phyloP scores from a whole-genome alignment of 2,888 invertebrate species.

The Pseudanteris insignis region DNA sequence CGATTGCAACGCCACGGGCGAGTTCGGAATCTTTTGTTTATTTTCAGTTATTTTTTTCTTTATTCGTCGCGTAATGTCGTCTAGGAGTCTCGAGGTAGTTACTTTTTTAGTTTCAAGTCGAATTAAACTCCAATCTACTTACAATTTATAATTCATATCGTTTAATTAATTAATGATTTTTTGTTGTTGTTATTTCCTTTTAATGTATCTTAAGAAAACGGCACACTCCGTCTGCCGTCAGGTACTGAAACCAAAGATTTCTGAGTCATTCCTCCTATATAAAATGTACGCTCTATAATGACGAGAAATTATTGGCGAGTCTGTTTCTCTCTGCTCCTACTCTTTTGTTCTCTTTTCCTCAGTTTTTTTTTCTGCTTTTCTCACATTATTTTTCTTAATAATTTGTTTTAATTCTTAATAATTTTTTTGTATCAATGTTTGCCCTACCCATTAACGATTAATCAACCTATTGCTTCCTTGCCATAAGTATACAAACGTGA shows the following conservation, averaged over 20 bases:
- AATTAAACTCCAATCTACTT: constrained; percentile 36
- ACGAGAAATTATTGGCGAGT: constrained; percentile 44
- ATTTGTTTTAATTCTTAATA: constrained; percentile 1
- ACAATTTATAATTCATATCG: constrained; percentile 19
- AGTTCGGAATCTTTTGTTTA: constrained; percentile 13
- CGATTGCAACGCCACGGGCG: constrained; percentile 14
- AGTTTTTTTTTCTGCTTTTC: constrained; percentile 11
- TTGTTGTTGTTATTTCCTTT: constrained; percentile 8
- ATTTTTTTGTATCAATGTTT: background rate
- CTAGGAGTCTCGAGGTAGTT: constrained; percentile 40
- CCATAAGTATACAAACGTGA: constrained; percentile 47
- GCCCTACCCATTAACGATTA: constrained; percentile 6
- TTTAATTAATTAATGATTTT: constrained; percentile 16
- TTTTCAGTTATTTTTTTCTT: background rate
- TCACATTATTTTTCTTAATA: background rate
- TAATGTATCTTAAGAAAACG: constrained; percentile 34
- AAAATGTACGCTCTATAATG: constrained; percentile 32
- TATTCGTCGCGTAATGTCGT: constrained; percentile 6
- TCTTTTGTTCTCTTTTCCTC: constrained; percentile 33
- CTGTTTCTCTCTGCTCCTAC: constrained; percentile 44
- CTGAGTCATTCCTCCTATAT: constrained; percentile 33
- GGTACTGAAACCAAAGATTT: constrained; percentile 45
- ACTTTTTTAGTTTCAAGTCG: constrained; percentile 27
- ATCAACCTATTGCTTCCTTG: constrained; percentile 34
- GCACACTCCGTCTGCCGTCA: constrained; percentile 31